Conservation (phyloP, 2,113 vertebrate genomes). For the Dryoscopus gambensis region DNA sequence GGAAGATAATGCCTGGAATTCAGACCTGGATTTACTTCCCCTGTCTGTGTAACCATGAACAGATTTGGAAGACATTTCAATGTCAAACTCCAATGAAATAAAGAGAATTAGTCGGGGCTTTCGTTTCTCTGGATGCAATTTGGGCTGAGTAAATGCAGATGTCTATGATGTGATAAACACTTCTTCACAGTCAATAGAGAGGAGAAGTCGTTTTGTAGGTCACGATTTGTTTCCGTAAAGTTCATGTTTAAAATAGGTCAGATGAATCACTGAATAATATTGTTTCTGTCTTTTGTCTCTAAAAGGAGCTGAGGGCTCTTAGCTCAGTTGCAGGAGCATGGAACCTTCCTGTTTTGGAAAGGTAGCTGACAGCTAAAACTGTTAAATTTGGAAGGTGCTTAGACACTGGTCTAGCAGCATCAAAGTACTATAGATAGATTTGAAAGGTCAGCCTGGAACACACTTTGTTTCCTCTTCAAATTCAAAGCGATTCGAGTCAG, state of each 20-base stretch:
- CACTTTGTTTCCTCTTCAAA: background rate
- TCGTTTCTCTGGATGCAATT: slow-evolving; percentile 31
- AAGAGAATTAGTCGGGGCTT: background rate
- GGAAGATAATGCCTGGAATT: slow-evolving; percentile 27
- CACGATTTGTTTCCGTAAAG: background rate
- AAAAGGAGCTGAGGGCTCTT: slow-evolving; percentile 21
- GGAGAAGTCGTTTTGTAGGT: background rate
- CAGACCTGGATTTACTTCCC: slow-evolving; percentile 4
- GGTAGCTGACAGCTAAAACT: slow-evolving; percentile 15
- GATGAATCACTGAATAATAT: slow-evolving; percentile 33
- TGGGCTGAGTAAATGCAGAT: slow-evolving; percentile 37
- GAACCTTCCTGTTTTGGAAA: slow-evolving; percentile 51
- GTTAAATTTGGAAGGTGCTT: slow-evolving; percentile 16
- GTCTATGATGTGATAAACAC: background rate
- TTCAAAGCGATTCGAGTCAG: background rate
- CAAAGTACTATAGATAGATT: background rate
- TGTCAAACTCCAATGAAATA: background rate
- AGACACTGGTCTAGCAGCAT: background rate
- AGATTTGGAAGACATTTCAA: slow-evolving; percentile 36
- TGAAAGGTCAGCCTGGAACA: background rate
- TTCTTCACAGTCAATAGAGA: slow-evolving; percentile 1
- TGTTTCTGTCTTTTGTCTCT: slow-evolving; percentile 24
- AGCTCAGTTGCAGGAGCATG: background rate
- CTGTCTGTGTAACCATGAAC: background rate
- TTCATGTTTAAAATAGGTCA: slow-evolving; percentile 36